Evolutionary conservation across 2,113 vertebrate genomes (phyloP), one percentile per base, ranked within the genome.

Genomic region (Lagopus muta): DNA sequence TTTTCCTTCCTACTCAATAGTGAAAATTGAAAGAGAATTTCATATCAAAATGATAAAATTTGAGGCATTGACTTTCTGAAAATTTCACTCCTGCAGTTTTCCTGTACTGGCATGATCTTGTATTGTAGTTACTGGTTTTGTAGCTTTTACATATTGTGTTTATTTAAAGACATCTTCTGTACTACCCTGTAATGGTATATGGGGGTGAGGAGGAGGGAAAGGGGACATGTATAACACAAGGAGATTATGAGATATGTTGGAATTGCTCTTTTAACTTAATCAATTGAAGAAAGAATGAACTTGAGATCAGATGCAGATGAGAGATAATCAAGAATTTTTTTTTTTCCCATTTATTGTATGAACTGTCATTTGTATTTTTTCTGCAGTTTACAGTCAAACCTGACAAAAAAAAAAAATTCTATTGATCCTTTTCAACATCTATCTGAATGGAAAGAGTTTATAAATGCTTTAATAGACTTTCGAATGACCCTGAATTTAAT

Each of bases 361-460:
- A 83, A 58, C 60, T 79, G 20, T 30, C 36, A 38, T 17, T 85
- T 90, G 73, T 70, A 75, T 78, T 61, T 92, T 25, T 86, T 71
- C 32, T 55, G 14, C 71, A 48, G 28, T 32, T 89, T 76, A 43
- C 30, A 34, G 2, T 48, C 22, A 61, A 92, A 73, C 50, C 8
- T 1, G 1, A 16, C 28, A 38, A 24, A 77, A 58, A 12, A 20
- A 52, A 28, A 77, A 57, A 65, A 73, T 77, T 40, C 2, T 43
- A 13, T 20, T 77, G 38, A n/a, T 54, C 40, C 22, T 73, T 54
- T 34, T 17, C 27, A 58, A 64, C 64, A 84, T 13, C 65, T 5
- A 58, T 1, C 17, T 80, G 14, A 69, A 81, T 64, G 43, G 52
- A 69, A 73, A 34, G 28, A 38, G 30, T 21, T 91, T 88, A 50